phyloP scores from a whole-genome alignment of 1,140 invertebrate genomes.

The Arion vulgaris region DNA sequence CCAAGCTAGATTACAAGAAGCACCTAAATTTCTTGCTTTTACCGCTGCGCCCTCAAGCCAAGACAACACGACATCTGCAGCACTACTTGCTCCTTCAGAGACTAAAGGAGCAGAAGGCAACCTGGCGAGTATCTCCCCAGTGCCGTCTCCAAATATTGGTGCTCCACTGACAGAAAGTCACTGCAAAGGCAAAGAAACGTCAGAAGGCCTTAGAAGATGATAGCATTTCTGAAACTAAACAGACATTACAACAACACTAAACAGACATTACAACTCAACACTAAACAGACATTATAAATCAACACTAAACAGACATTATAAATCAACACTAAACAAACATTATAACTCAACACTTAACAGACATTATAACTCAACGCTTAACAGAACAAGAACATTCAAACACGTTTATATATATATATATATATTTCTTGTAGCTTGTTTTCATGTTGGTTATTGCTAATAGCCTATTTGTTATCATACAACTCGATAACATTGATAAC shows the following conservation, averaged over 20 bases:
- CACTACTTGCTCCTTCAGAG: background rate
- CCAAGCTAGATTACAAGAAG: background rate
- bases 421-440: too few species aligned
- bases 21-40: background rate
- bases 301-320: background rate
- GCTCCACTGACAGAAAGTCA: conserved; percentile 57
- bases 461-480: too few species aligned
- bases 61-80: background rate
- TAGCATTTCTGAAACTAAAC: background rate
- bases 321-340: conserved; percentile 4
- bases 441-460: background rate
- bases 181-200: conserved; percentile 65
- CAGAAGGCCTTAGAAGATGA: conserved; percentile 57
- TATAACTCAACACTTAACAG: conserved; percentile 4
- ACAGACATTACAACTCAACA: conserved; percentile 5
- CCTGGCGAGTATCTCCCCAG: conserved; percentile 33
- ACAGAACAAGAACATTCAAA: too few species aligned
- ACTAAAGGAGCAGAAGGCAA: background rate
- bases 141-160: conserved; percentile 49
- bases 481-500: too few species aligned
- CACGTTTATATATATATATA: too few species aligned
- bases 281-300: background rate
- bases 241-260: too few species aligned
- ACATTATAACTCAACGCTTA: conserved; percentile 12
- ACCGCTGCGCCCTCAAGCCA: background rate